Evolutionary conservation across 1,140 invertebrate species (phyloP).

Genomic region (Drosophila ambigua): DNA sequence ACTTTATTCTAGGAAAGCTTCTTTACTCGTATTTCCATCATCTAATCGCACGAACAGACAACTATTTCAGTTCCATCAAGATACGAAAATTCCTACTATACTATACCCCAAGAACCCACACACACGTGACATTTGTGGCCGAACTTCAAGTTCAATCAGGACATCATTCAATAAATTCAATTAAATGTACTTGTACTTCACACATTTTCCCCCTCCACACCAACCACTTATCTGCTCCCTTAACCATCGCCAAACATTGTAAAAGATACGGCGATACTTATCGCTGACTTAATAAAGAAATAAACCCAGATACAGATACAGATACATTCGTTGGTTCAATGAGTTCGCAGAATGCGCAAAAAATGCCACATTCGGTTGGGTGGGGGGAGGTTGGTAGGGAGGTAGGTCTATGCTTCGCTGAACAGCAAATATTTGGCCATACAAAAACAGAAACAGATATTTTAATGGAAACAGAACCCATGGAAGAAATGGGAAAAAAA

Average conservation of each 20-base stretch:
- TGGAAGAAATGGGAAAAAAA: constrained; percentile 13
- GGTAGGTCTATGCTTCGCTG: constrained; percentile 36
- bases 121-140: constrained; percentile 42
- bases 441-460: constrained; percentile 40
- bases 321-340: constrained; percentile 26
- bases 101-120: too few relatives aligned
- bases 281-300: constrained; percentile 71
- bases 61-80: too few relatives aligned
- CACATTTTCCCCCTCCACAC: constrained; percentile 41
- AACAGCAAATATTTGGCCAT: constrained; percentile 65
- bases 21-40: too few relatives aligned
- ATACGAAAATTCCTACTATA: too few relatives aligned
- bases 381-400: too few relatives aligned
- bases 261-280: constrained; percentile 47
- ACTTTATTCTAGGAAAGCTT: too few relatives aligned
- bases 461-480: constrained; percentile 10
- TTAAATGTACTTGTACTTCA: constrained; percentile 25
- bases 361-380: background rate
- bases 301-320: constrained; percentile 44
- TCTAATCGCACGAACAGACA: too few relatives aligned
- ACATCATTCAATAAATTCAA: constrained; percentile 30
- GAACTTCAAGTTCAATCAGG: constrained; percentile 42
- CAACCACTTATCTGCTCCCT: constrained; percentile 49
- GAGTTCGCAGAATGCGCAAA: constrained; percentile 65
- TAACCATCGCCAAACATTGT: constrained; percentile 33